These are phyloP conservation scores for Amblyteles armatorius DNA, from an alignment of 2,888 invertebrate species.

Conservation along the genomic window DNA sequence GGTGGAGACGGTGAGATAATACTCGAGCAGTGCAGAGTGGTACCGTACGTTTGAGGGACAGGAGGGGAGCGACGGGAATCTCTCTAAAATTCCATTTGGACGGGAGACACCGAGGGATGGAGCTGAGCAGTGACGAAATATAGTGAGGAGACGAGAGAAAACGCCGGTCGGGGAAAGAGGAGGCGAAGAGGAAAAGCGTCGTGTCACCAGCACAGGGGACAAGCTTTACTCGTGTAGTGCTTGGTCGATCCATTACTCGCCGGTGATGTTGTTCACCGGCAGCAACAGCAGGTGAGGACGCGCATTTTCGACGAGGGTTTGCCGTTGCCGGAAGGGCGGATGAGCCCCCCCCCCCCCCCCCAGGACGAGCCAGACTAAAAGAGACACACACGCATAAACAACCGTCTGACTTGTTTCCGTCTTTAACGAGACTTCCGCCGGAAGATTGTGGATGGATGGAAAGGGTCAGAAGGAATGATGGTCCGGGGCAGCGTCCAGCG, in stretches of 20 bases:
- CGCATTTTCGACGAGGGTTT: conserved; percentile 56
- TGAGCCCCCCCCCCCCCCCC: conserved; percentile 22
- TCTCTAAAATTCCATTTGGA: conserved; percentile 71
- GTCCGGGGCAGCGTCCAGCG: neutral
- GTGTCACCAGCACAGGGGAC: conserved; percentile 59
- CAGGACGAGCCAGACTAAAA: conserved; percentile 33
- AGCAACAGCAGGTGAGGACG: conserved; percentile 60
- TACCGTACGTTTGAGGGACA: conserved; percentile 43
- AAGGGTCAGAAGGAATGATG: neutral
- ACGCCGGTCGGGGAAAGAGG: neutral
- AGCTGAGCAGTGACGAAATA: conserved; percentile 34
- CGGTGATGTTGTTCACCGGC: conserved; percentile 33
- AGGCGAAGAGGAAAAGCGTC: conserved; percentile 54
- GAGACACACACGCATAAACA: conserved; percentile 3
- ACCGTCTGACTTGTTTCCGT: conserved; percentile 7
- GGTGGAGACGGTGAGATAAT: conserved; percentile 46
- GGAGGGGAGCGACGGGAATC: conserved; percentile 61
- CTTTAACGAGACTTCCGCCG: conserved; percentile 12
- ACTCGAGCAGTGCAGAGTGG: conserved; percentile 41
- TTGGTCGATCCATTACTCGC: conserved; percentile 67
- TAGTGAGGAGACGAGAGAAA: conserved; percentile 54
- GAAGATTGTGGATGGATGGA: conserved; percentile 8
- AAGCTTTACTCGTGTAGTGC: conserved; percentile 64
- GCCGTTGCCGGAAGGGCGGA: conserved; percentile 25
- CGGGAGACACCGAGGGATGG: conserved; percentile 53